These are phyloP conservation scores for Rousettus leschenaultii DNA, from an alignment of 2,113 vertebrate species.

Conservation along the genomic window DNA sequence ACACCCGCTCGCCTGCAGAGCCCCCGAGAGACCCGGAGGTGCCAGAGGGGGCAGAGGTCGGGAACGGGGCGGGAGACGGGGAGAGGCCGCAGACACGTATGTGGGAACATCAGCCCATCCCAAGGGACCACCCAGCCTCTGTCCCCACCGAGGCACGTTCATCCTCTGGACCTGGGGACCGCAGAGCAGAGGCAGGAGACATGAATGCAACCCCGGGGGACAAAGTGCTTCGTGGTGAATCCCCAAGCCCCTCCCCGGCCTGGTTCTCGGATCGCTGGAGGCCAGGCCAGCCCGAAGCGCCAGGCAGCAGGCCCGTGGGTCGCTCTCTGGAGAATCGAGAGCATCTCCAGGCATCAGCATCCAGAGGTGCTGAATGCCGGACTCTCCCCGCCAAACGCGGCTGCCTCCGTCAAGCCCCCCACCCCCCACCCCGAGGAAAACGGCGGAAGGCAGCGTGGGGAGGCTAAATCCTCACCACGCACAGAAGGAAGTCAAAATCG, in stretches of 20 bases:
- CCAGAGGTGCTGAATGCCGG: background rate
- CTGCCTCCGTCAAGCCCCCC: background rate
- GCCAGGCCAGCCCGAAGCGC: background rate
- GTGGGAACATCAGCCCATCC: background rate
- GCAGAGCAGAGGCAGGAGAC: background rate
- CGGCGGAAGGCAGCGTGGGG: background rate
- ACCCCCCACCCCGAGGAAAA: background rate
- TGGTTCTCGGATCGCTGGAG: background rate
- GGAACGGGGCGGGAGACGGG: too few species aligned
- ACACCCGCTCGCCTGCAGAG: background rate
- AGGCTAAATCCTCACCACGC: background rate
- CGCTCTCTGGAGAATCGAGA: background rate
- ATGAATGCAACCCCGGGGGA: background rate
- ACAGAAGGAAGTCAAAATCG: background rate
- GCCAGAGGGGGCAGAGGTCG: background rate
- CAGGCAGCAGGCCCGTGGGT: accelerated
- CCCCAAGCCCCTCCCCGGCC: background rate
- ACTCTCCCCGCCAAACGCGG: too few species aligned
- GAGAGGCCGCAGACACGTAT: background rate
- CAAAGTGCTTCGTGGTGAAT: too few species aligned
- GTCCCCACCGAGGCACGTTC: background rate
- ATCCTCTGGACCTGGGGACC: background rate
- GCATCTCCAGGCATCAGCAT: background rate
- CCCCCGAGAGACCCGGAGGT: background rate
- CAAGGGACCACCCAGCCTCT: background rate